Base-by-base conservation (phyloP, 2,797 vertebrate species). In the Sebastes matsubarae region DNA sequence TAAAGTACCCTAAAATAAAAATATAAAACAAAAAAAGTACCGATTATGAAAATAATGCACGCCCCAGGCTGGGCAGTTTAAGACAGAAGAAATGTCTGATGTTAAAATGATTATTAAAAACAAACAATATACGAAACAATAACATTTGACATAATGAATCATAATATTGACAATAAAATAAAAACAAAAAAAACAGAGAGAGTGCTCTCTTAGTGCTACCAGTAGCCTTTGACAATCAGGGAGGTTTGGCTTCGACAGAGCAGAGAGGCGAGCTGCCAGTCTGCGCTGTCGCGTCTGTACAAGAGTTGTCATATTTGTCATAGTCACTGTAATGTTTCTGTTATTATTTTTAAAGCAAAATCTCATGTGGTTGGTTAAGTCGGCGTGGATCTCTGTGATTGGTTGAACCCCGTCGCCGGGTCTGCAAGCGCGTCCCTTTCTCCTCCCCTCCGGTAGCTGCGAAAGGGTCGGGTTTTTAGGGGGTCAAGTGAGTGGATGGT, bases 31-130 rank as follows among this genome's bases (percentile, higher is more conserved):
- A 67, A 54, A 79, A 89, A 80, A 86, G 75, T 85, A 92, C 75
- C 52, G 69, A 92, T 94, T 92, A 93, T 89, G 92, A 89, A 92
- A 94, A 93, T 87, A 94, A 94, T 92, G 90, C 86, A 65, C 7
- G 72, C 83, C 90, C 88, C 5, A 89, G 73, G 69, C 34, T 18
- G 87, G 87, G 90, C 87, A 60, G 81, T 85, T 91, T 93, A 93
- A 93, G 92, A 95, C 92, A 91, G 77, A 90, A 90, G 52, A 94
- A 86, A 94, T 82, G 82, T 91, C 87, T 84, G 83, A 88, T 90
- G 92, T 93, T 95, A 94, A 93, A 94, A 94, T 86, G 89, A 94
- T 95, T 92, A 94, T 86, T 90, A 87, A 91, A 93, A 94, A 90
- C 52, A 85, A 83, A 58, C 78, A 84, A 67, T 83, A 88, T 81